Percentiles rank a stretch among this genome's conserved stretches.
Evolutionary conservation across 2,797 vertebrate species (phyloP).

Genomic region (Macropus fuliginosus): DNA sequence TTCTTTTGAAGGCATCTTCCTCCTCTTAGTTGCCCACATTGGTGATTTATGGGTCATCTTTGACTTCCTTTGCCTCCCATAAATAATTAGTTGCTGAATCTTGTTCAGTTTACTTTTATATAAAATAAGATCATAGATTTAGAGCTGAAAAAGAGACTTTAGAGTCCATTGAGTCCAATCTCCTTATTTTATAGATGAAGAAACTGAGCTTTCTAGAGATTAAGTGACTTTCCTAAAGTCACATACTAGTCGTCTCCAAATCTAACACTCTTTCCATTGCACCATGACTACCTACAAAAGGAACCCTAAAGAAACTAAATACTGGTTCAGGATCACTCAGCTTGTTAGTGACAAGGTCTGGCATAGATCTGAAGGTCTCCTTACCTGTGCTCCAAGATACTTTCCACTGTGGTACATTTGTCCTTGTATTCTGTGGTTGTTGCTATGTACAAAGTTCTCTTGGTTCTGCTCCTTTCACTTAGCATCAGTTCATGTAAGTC

Average conservation of each 20-base stretch:
- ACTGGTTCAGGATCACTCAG: not conserved
- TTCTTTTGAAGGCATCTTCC: not conserved
- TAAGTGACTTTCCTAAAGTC: too few relatives aligned
- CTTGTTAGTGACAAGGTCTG: not conserved
- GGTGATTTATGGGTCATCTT: not conserved
- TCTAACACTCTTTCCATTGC: not conserved
- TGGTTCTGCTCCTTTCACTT: too few relatives aligned
- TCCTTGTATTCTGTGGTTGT: too few relatives aligned
- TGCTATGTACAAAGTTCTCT: too few relatives aligned
- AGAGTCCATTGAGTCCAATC: too few relatives aligned
- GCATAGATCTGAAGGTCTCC: not conserved
- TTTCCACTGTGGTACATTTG: not conserved
- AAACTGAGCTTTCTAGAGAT: not conserved
- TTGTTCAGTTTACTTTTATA: not conserved
- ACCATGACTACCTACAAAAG: not conserved
- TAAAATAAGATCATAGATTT: not conserved
- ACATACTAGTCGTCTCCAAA: not conserved
- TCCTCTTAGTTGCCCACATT: not conserved
- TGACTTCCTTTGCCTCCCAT: not conserved
- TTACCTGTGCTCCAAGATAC: not conserved
- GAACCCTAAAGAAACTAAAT: not conserved
- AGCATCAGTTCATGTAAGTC: too few relatives aligned
- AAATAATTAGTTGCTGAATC: not conserved
- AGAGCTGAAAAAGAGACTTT: not conserved
- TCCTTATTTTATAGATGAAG: not conserved